Evolutionary conservation across 1,140 invertebrate genomes (phyloP), one percentile per base, ranked within the genome.

Genomic region (Eriocheir sinensis): DNA sequence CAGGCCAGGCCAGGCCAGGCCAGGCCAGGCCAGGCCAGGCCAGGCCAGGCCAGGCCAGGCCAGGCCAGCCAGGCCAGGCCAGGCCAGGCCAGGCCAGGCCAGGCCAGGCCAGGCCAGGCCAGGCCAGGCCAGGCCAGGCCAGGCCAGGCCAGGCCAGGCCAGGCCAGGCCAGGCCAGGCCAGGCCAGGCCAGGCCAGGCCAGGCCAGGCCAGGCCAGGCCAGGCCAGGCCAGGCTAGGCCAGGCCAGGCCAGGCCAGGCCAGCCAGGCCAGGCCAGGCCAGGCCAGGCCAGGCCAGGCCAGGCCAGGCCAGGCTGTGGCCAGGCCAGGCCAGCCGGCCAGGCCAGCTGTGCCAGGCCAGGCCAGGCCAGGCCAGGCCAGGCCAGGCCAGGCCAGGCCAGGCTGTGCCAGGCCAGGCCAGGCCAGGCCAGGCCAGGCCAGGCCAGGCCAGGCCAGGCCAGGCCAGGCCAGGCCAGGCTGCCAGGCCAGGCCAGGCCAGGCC

Each of bases 211-310:
- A 89, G 85, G 85, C 83, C 44, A 93, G 88, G 81, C 92, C 92
- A 93, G 92, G 92, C 92, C 91, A 92, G 44, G 36, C n/a, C 90
- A 60, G 72, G 81, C 21, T 85, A 90, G 44, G 95, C 95, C 95
- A 96, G 95, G 95, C 93, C 79, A 79, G 95, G 95, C 95, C 95
- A 95, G 95, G 95, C 91, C 91, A 83, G 93, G 95, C 48, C 80
- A 92, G 95, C 93, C 93, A 95, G 93, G 95, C 93, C 93, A 95
- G 94, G 95, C 88, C 95, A 95, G 89, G 95, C 92, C 44, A 60
- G 53, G 27, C 48, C 27, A 91, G 48, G 89, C 89, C 48, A 91
- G 89, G 89, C 89, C 44, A 41, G 89, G 89, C 89, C 89, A 91
- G 89, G 89, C 48, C 89, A 60, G 60, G 89, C 95, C 96, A 96